Base-by-base conservation (phyloP, 2,888 invertebrate species). In the Leptopilina drosophilae region DNA sequence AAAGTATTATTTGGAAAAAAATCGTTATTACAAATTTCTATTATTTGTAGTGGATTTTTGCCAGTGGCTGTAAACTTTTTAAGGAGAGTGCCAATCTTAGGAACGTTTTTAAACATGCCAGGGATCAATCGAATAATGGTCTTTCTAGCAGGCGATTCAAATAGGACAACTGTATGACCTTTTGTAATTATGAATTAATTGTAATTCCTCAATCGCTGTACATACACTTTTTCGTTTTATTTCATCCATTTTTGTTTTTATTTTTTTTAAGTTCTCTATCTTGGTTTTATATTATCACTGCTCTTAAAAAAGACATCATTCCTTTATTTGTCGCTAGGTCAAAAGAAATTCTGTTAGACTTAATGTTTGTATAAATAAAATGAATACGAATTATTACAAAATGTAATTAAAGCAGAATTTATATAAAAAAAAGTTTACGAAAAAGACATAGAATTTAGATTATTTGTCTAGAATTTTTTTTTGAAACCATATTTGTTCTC, bases 1-100 rank as follows among this genome's bases (percentile, higher is more conserved):
- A 46, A 46, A 6, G 9, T 46, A 46, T 3, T 49, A 11, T 9
- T 49, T 12, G 12, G 49, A 9, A 9, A 12, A 49, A 49, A 11
- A 49, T 49, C 49, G 49, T 11, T 83, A 77, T 65, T 64, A 81
- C 62, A 42, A 9, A 77, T 9, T 73, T 76, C 80, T 42, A 77
- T 73, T 64, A 65, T 81, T 93, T 94, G 80, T 94, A 99, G 99
- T 93, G 99, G 99, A 40, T 99, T 99, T 93, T 95, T 99, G 92
- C 99, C 99, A 26, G 98, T 98, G 8, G 98, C 97, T 62, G 94
- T 99, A 64, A 98, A 98, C 92, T 99, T 99, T 92, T 92, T 99
- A 85, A 94, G 98, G 89, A 95, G 98, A 92, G 95, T 99, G 82
- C 99, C 99, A 77, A 93, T 99, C 8, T 91, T 99, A 80, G 98